These are phyloP conservation scores for Prosopocoilus inquinatus DNA, from an alignment of 2,888 invertebrate genomes.

Conservation along the genomic window DNA sequence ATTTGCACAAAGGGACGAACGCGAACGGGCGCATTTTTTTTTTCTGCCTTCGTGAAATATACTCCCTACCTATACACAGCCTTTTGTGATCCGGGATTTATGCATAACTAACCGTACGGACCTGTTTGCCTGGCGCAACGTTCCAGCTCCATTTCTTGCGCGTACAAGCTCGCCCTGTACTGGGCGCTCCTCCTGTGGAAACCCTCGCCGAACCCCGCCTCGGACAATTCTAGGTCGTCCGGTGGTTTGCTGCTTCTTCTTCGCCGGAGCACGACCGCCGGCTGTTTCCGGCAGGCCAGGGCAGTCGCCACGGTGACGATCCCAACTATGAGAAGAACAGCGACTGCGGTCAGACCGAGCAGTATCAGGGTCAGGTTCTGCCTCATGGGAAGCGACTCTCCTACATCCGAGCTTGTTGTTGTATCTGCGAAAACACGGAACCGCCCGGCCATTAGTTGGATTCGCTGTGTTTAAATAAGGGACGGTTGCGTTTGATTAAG, in stretches of 20 bases:
- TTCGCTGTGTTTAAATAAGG: slow-evolving; percentile 9
- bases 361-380: slow-evolving; percentile 46
- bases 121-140: slow-evolving; percentile 18
- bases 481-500: neutral
- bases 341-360: slow-evolving; percentile 43
- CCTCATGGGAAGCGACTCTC: slow-evolving; percentile 25
- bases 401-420: slow-evolving; percentile 24
- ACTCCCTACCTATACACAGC: too few species aligned
- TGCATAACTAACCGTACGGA: neutral
- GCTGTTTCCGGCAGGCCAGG: slow-evolving; percentile 43
- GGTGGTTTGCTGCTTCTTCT: slow-evolving; percentile 39
- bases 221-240: slow-evolving; percentile 47
- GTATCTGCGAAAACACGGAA: slow-evolving; percentile 33
- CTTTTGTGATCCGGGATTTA: too few species aligned
- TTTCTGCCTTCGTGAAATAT: too few species aligned
- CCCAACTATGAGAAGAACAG: slow-evolving; percentile 44
- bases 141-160: slow-evolving; percentile 42
- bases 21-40: too few species aligned
- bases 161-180: slow-evolving; percentile 49
- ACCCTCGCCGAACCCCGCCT: slow-evolving; percentile 49
- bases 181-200: slow-evolving; percentile 49
- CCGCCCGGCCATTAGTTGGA: slow-evolving; percentile 29
- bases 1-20: too few species aligned
- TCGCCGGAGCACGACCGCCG: slow-evolving; percentile 34
- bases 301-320: slow-evolving; percentile 44